phyloP scores from a whole-genome alignment of 2,113 vertebrate genomes.

The Bambusicola thoracicus region DNA sequence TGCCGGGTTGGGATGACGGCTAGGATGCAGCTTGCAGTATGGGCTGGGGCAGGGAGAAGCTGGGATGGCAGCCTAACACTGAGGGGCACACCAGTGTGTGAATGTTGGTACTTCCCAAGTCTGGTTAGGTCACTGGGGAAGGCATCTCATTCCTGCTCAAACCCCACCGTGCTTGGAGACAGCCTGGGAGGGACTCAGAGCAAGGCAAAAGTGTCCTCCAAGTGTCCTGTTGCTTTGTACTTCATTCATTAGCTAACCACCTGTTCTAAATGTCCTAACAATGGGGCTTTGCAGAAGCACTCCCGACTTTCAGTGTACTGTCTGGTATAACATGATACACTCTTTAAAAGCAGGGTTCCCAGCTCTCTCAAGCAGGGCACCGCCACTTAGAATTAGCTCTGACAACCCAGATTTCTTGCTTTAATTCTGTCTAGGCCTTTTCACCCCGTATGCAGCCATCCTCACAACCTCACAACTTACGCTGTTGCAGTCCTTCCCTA shows the following conservation, averaged over 20 bases:
- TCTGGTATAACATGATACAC: neutral
- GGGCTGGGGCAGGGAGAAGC: neutral
- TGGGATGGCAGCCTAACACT: neutral
- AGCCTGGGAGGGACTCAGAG: neutral
- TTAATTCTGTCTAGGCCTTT: neutral
- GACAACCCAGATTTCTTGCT: neutral
- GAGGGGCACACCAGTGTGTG: neutral
- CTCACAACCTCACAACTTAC: neutral
- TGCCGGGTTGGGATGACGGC: neutral
- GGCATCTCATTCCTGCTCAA: neutral
- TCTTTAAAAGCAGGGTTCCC: neutral
- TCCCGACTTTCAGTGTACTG: neutral
- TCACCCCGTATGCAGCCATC: fast-evolving
- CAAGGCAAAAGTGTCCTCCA: neutral
- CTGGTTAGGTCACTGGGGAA: neutral
- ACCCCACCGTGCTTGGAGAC: neutral
- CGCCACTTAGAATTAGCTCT: neutral
- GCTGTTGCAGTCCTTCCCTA: neutral
- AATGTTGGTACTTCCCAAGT: neutral
- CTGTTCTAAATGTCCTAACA: neutral
- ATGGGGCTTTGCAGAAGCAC: neutral
- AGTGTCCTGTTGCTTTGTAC: neutral
- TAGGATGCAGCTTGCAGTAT: neutral
- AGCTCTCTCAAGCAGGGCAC: neutral
- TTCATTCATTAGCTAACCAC: slow-evolving; percentile 1